Percentiles rank a stretch among this genome's conserved stretches.
Evolutionary conservation across 2,113 vertebrate genomes (phyloP).

Genomic region (Pedionomus torquatus): DNA sequence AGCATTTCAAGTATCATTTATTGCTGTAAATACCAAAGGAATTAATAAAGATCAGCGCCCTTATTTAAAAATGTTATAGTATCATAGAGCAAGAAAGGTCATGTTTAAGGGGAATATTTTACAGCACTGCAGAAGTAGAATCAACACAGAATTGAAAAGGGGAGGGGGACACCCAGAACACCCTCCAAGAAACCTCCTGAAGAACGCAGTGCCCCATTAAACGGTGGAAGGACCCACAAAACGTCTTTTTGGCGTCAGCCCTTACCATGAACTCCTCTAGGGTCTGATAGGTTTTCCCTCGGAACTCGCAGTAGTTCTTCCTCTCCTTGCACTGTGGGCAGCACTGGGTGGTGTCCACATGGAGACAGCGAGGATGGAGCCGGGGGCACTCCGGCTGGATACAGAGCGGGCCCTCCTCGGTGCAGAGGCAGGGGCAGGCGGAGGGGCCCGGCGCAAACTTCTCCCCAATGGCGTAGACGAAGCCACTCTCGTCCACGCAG

Average conservation of each 20-base stretch:
- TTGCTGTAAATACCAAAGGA: slow-evolving; percentile 2
- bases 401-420: slow-evolving; percentile 96
- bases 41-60: neutral
- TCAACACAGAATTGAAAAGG: neutral
- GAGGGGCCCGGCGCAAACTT: slow-evolving; percentile 95
- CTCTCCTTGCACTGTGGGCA: slow-evolving; percentile 96
- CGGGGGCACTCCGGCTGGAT: slow-evolving; percentile 93
- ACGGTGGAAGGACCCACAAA: neutral
- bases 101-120: neutral
- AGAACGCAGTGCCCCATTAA: neutral
- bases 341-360: slow-evolving; percentile 95
- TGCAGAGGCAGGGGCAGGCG: slow-evolving; percentile 95
- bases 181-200: neutral
- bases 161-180: neutral
- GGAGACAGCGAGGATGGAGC: slow-evolving; percentile 93
- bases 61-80: neutral
- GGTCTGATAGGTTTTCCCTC: slow-evolving; percentile 90
- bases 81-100: neutral
- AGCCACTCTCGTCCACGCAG: slow-evolving; percentile 97
- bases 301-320: slow-evolving; percentile 96
- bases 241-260: neutral
- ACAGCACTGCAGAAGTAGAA: neutral
- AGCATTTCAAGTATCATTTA: neutral
- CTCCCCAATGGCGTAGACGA: slow-evolving; percentile 95
- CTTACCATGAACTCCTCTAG: slow-evolving; percentile 98